A percentile compares a stretch with the other conserved stretches of the same genome.
These are phyloP conservation scores for Menidia beryllina DNA, from an alignment of 2,113 vertebrate species.

Conservation along the genomic window DNA sequence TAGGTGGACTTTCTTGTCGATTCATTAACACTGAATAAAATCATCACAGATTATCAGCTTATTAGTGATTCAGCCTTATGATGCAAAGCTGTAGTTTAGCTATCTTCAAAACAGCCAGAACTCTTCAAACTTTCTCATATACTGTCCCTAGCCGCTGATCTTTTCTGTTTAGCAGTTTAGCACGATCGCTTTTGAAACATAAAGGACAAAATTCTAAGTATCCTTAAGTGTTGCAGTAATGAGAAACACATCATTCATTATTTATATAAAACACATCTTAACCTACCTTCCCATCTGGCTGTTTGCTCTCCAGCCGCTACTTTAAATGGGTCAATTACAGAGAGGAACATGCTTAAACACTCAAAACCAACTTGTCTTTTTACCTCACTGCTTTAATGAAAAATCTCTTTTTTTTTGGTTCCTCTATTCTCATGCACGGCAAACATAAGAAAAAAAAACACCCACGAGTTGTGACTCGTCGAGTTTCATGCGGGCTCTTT, in stretches of 20 bases:
- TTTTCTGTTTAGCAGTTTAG: slow-evolving; percentile 35
- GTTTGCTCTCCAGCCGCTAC: background rate
- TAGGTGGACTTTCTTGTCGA: background rate
- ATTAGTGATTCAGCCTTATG: too few relatives aligned
- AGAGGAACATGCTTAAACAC: background rate
- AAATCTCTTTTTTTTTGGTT: background rate
- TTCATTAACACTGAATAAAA: slow-evolving; percentile 8
- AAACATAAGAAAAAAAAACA: slow-evolving; percentile 16
- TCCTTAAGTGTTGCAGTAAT: slow-evolving; percentile 7
- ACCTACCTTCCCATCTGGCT: background rate
- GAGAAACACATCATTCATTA: slow-evolving; percentile 19
- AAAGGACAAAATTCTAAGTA: slow-evolving; percentile 10
- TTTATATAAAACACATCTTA: slow-evolving; percentile 13
- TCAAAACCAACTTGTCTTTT: background rate
- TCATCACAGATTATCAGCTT: background rate
- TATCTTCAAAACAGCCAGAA: too few relatives aligned
- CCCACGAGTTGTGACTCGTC: slow-evolving; percentile 27
- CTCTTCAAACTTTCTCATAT: background rate
- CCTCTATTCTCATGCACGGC: slow-evolving; percentile 10
- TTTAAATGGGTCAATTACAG: background rate
- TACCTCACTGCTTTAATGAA: background rate
- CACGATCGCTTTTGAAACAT: slow-evolving; percentile 26
- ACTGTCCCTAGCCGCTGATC: too few relatives aligned
- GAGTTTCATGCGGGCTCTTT: slow-evolving; percentile 15
- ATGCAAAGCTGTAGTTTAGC: too few relatives aligned